Percentiles rank a stretch among this genome's conserved stretches.
phyloP scores from a whole-genome alignment of 2,113 vertebrate genomes.

The Oostethus manadensis region DNA sequence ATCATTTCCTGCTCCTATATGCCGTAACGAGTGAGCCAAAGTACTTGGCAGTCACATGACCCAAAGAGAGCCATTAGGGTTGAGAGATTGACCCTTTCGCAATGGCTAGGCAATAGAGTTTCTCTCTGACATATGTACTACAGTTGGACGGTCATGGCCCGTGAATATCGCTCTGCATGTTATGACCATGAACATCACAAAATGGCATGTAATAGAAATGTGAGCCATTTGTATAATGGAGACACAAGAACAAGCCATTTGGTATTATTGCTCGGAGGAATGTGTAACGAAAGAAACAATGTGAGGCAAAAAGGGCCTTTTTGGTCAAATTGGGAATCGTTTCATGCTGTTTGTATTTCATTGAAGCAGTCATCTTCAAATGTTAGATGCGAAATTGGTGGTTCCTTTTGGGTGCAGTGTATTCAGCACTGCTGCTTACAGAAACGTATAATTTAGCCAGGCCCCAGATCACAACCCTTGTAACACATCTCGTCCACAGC shows the following conservation, averaged over 20 bases:
- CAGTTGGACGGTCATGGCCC: slow-evolving; percentile 48
- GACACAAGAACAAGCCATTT: slow-evolving; percentile 39
- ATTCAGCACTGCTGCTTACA: slow-evolving; percentile 30
- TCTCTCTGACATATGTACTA: slow-evolving; percentile 65
- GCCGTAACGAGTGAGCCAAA: slow-evolving; percentile 62
- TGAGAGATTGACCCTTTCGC: slow-evolving; percentile 67
- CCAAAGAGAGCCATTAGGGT: slow-evolving; percentile 58
- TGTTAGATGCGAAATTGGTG: slow-evolving; percentile 4
- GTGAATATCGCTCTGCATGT: slow-evolving; percentile 55
- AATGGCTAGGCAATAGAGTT: slow-evolving; percentile 46
- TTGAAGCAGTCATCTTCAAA: slow-evolving; percentile 5
- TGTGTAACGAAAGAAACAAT: slow-evolving; percentile 16
- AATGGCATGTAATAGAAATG: slow-evolving; percentile 52
- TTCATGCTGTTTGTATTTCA: slow-evolving; percentile 2
- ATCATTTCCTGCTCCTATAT: slow-evolving; percentile 64
- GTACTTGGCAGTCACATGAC: slow-evolving; percentile 63
- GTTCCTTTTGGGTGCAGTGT: slow-evolving; percentile 7
- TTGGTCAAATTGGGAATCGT: background rate
- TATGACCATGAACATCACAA: slow-evolving; percentile 56
- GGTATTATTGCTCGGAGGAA: slow-evolving; percentile 31
- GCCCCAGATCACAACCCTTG: no score
- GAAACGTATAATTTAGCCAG: background rate
- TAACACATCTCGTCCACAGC: no score
- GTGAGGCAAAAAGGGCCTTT: slow-evolving; percentile 13
- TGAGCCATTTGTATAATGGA: slow-evolving; percentile 56